Evolutionary conservation across 2,888 invertebrate genomes (phyloP), one percentile per base, ranked within the genome.

Genomic region (Iphiclides podalirius): DNA sequence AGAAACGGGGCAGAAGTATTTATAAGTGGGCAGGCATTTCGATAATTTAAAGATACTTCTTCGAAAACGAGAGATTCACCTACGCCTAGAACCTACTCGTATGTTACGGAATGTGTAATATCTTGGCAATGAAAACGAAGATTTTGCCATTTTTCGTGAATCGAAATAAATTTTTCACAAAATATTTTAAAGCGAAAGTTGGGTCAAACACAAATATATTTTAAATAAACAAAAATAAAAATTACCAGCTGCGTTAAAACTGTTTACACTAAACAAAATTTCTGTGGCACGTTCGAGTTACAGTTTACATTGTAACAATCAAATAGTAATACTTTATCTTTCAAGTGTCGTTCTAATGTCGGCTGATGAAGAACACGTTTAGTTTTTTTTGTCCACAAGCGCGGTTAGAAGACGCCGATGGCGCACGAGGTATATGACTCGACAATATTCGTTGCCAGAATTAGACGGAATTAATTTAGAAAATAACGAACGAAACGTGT

Each of bases 391-490:
- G 57, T 57, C 52, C 59, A 65, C 59, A 60, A 60, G 64, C 63
- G 60, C 59, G 58, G 61, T 72, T 79, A 70, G 78, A 76, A 79
- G 81, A 74, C 61, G 72, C 72, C 70, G 78, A 72, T 76, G 74
- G 76, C 75, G 75, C 70, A 73, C 69, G 70, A 66, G 64, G 63
- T 67, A 64, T 75, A 75, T 87, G 87, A 87, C 83, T 86, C 75
- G 72, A 70, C 87, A 79, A 59, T 73, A 79, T 75, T 69, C 55
- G 65, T 64, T 63, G 67, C 66, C 67, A 67, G 66, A 78, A 76
- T 76, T 79, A 81, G 74, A 78, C 60, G 67, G 78, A 84, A 86
- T 84, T 81, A 82, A 86, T 87, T 85, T 79, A 67, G 66, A 62
- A 77, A 72, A 64, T 72, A 74, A 69, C 71, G 67, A 74, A 69